Evolutionary conservation across 2,797 vertebrate species (phyloP).

Genomic region (Malacoctenus gilli): DNA sequence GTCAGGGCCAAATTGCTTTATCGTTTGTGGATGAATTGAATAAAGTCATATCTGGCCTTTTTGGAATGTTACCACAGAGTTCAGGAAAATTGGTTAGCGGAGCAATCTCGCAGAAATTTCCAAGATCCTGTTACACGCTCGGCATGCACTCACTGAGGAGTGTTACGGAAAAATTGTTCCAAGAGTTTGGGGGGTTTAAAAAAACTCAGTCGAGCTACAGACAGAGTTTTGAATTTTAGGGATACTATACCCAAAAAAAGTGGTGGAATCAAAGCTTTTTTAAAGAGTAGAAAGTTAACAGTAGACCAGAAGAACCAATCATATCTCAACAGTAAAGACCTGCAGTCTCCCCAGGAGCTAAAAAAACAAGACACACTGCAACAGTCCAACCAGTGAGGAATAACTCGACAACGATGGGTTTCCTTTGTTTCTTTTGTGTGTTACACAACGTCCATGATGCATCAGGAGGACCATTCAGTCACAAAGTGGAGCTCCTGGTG

Average conservation of each 20-base stretch:
- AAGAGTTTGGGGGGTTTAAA: conserved; percentile 28
- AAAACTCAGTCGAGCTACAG: conserved; percentile 13
- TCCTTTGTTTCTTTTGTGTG: conserved; percentile 1
- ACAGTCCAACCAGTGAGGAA: no score
- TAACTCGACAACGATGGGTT: neutral
- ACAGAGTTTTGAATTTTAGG: no score
- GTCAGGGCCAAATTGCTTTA: conserved; percentile 78
- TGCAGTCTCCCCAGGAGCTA: no score
- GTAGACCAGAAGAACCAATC: no score
- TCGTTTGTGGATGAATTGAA: conserved; percentile 77
- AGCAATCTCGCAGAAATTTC: conserved; percentile 71
- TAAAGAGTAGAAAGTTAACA: no score
- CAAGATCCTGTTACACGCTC: conserved; percentile 77
- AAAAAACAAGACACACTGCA: no score
- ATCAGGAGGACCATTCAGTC: no score
- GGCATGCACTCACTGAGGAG: conserved; percentile 58
- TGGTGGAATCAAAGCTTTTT: no score
- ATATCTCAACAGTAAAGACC: no score
- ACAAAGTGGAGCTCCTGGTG: neutral
- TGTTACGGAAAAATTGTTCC: conserved; percentile 48
- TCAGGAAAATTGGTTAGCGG: conserved; percentile 77
- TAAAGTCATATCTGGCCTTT: conserved; percentile 82
- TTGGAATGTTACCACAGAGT: conserved; percentile 78
- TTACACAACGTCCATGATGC: neutral
- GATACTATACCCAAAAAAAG: no score